Conservation (phyloP, 1,140 invertebrate genomes). For the Coptotermes formosanus region DNA sequence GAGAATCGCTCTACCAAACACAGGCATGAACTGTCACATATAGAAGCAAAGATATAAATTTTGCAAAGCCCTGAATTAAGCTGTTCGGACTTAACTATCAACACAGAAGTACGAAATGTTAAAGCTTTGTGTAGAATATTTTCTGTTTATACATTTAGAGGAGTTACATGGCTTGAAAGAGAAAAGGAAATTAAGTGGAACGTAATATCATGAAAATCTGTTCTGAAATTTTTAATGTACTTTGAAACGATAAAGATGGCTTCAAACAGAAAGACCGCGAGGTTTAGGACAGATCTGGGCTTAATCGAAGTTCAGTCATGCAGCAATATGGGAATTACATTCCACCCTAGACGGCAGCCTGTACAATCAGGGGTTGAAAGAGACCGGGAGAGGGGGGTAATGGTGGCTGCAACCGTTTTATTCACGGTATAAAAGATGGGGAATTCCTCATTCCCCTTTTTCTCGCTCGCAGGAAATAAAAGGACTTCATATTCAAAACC, state of each 20-base stretch:
- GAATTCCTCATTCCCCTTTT: background rate
- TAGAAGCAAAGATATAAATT: background rate
- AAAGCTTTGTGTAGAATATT: background rate
- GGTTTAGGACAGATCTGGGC: background rate
- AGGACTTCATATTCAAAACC: background rate
- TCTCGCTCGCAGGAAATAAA: background rate
- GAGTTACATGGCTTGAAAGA: background rate
- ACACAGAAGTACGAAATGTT: background rate
- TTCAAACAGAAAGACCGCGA: background rate
- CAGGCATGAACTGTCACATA: background rate
- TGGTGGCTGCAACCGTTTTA: background rate
- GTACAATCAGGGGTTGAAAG: too few species aligned
- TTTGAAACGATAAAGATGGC: background rate
- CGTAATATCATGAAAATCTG: background rate
- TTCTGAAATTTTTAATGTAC: conserved; percentile 3
- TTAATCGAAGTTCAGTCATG: background rate
- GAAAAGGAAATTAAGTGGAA: background rate
- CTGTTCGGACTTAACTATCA: background rate
- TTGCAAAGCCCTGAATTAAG: background rate
- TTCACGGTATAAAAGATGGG: background rate
- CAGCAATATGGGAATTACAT: background rate
- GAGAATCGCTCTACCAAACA: too few species aligned
- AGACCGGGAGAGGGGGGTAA: background rate
- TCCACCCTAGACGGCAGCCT: too few species aligned
- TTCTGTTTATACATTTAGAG: background rate